These are phyloP conservation scores for Porites australiensis DNA, from an alignment of 64 coral and sea anemone species.

Conservation along the genomic window DNA sequence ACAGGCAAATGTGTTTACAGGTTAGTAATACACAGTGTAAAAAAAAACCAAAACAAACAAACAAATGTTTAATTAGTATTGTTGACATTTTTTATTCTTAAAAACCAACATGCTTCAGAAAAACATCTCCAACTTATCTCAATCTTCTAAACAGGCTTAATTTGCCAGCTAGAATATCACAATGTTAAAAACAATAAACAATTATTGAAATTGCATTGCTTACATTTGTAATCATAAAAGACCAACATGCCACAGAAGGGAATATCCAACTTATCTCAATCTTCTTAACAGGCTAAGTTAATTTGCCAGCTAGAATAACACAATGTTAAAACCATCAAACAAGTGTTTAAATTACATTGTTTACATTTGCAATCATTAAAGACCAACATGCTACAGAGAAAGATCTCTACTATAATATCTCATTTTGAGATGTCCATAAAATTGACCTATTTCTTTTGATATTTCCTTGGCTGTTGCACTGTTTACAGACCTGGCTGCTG, in stretches of 20 bases:
- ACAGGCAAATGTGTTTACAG: too few species aligned
- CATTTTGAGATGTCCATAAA: not conserved
- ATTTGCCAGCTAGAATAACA: not conserved
- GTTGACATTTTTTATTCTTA: too few species aligned
- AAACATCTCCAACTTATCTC: too few species aligned
- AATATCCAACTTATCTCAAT: constrained; percentile 39
- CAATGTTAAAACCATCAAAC: not conserved
- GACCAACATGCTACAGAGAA: not conserved
- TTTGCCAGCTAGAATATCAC: not conserved
- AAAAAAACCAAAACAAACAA: too few species aligned
- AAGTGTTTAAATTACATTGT: not conserved
- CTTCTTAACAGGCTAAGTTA: constrained; percentile 1
- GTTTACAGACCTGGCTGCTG: constrained; percentile 40
- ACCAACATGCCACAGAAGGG: constrained; percentile 33
- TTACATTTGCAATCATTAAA: not conserved
- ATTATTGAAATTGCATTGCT: constrained; percentile 1
- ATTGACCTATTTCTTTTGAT: constrained; percentile 49
- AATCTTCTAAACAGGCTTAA: too few species aligned
- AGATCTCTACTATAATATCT: not conserved
- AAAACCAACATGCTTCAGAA: too few species aligned
- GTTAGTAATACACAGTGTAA: too few species aligned
- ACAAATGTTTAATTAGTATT: too few species aligned
- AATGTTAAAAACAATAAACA: constrained; percentile 4
- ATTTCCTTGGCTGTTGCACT: constrained; percentile 26
- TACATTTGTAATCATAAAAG: constrained; percentile 44